Evolutionary conservation across 2,888 invertebrate species (phyloP).

Genomic region (Leptothorax acervorum): DNA sequence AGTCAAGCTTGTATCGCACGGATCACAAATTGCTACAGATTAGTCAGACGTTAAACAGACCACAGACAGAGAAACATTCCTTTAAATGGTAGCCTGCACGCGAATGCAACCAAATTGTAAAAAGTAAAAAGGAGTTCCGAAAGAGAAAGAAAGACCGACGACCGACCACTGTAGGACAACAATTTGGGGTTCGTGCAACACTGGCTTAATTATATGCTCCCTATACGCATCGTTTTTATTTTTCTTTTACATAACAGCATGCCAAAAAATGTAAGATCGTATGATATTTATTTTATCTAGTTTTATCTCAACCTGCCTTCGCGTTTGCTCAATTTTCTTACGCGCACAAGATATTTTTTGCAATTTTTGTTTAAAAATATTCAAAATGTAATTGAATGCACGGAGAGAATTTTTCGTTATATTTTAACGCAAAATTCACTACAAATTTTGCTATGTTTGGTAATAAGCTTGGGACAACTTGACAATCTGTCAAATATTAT

Average conservation of each 20-base stretch:
- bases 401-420: no score
- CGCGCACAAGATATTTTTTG: not conserved
- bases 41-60: conserved; percentile 42
- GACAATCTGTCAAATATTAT: no score
- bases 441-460: no score
- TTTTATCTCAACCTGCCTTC: not conserved
- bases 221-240: conserved; percentile 17
- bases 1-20: not conserved
- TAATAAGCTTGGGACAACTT: no score
- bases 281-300: conserved; percentile 21
- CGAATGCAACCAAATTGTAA: conserved; percentile 30
- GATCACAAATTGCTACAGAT: conserved; percentile 17
- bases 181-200: conserved; percentile 46
- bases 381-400: not conserved
- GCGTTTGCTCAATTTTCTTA: not conserved
- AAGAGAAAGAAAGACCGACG: conserved; percentile 20
- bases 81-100: conserved; percentile 44
- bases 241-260: conserved; percentile 5
- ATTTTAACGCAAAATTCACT: no score
- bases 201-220: conserved; percentile 42
- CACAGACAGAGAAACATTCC: conserved; percentile 40
- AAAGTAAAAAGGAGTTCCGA: conserved; percentile 39
- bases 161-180: conserved; percentile 18
- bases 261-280: conserved; percentile 16
- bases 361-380: not conserved